Conservation (phyloP, 1,140 invertebrate species). For the Prorops nasuta region DNA sequence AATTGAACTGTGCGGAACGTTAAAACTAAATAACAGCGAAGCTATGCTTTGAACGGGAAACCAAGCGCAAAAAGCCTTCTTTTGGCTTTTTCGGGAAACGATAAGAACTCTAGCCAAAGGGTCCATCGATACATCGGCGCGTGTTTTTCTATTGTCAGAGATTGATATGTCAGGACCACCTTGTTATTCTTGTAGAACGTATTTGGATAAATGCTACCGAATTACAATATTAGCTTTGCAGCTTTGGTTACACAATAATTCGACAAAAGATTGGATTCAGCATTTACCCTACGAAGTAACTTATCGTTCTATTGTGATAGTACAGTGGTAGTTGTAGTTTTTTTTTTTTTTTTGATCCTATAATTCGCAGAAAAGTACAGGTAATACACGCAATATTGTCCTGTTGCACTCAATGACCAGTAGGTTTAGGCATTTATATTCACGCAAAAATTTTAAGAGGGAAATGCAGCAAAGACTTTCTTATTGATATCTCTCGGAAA, state of each 20-base stretch:
- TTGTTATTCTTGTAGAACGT: neutral
- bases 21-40: slow-evolving; percentile 37
- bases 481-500: neutral
- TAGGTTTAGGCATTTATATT: slow-evolving; percentile 27
- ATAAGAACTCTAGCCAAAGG: too few relatives aligned
- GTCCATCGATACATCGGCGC: neutral
- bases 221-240: neutral
- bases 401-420: slow-evolving; percentile 37
- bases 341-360: slow-evolving; percentile 14
- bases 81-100: too few relatives aligned
- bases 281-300: too few relatives aligned
- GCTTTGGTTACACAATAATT: slow-evolving; percentile 1
- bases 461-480: neutral
- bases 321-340: neutral
- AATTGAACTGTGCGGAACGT: too few relatives aligned
- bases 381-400: slow-evolving; percentile 42
- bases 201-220: neutral
- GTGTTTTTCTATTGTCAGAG: neutral
- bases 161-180: neutral
- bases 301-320: too few relatives aligned
- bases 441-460: neutral
- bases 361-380: slow-evolving; percentile 16
- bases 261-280: slow-evolving; percentile 7
- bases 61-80: neutral
- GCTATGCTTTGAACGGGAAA: slow-evolving; percentile 2